These are phyloP conservation scores for Mallotus villosus DNA, from an alignment of 2,797 vertebrate species.

Conservation along the genomic window DNA sequence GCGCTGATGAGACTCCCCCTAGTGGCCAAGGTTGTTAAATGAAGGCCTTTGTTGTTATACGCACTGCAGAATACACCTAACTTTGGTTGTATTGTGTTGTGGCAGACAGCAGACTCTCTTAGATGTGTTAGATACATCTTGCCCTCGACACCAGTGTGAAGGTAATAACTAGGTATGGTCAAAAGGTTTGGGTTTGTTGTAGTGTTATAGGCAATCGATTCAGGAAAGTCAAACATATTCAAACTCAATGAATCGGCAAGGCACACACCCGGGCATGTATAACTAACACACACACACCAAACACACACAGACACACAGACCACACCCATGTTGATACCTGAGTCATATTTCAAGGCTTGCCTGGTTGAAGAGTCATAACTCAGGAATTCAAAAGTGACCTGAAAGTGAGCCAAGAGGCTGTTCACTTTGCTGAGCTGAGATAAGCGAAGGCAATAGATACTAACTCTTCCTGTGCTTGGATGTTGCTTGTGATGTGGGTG, in stretches of 20 bases:
- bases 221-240: background rate
- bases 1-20: background rate
- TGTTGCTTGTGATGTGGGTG: background rate
- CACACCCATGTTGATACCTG: conserved; percentile 12
- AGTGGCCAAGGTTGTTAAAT: background rate
- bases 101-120: background rate
- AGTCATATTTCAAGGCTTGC: conserved; percentile 4
- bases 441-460: background rate
- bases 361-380: background rate
- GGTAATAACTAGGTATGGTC: background rate
- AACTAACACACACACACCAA: conserved; percentile 16
- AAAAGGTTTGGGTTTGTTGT: background rate
- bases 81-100: background rate
- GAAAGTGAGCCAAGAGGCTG: background rate
- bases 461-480: too few species aligned
- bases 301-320: background rate
- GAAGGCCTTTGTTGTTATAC: background rate
- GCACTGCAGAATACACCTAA: background rate
- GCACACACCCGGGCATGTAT: background rate
- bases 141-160: too few species aligned
- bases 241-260: background rate
- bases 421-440: background rate
- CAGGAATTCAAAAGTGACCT: background rate
- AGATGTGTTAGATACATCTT: background rate
- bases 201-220: too few species aligned